These are phyloP conservation scores for Drepana falcataria DNA, from an alignment of 2,888 invertebrate genomes.

Conservation along the genomic window DNA sequence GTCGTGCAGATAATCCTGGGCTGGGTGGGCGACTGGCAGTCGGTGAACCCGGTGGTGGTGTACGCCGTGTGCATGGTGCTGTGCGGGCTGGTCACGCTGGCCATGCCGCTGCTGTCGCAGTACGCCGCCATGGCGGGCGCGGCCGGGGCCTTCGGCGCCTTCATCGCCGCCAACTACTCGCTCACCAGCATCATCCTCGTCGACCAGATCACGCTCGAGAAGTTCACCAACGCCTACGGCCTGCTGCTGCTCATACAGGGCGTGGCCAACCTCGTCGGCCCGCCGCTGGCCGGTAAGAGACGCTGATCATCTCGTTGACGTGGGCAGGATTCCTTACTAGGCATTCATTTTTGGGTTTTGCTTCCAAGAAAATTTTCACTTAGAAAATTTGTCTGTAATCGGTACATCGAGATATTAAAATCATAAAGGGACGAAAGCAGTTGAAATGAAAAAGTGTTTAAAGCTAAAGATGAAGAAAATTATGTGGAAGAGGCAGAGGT, in stretches of 20 bases:
- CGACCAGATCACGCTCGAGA: constrained; percentile 91
- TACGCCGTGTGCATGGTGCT: constrained; percentile 89
- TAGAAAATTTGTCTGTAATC: no score
- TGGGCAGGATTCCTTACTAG: no score
- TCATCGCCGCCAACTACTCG: constrained; percentile 95
- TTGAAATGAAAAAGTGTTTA: no score
- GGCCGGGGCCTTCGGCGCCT: constrained; percentile 91
- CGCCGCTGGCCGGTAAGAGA: constrained; percentile 89
- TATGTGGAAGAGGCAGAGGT: no score
- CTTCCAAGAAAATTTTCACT: no score
- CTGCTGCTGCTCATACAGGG: constrained; percentile 92
- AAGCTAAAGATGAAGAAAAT: no score
- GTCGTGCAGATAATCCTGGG: constrained; percentile 85
- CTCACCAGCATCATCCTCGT: constrained; percentile 94
- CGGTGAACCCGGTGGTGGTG: constrained; percentile 86
- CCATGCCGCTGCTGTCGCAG: constrained; percentile 80
- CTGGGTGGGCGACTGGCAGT: constrained; percentile 90
- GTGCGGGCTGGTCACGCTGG: constrained; percentile 82
- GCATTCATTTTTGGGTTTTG: no score
- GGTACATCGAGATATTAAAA: no score
- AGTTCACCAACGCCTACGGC: constrained; percentile 95
- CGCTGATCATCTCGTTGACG: neutral
- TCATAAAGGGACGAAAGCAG: no score
- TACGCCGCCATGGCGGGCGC: constrained; percentile 81
- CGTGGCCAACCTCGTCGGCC: constrained; percentile 92